These are phyloP conservation scores for Spialia ferax DNA, from an alignment of 2,888 invertebrate genomes.

Conservation along the genomic window DNA sequence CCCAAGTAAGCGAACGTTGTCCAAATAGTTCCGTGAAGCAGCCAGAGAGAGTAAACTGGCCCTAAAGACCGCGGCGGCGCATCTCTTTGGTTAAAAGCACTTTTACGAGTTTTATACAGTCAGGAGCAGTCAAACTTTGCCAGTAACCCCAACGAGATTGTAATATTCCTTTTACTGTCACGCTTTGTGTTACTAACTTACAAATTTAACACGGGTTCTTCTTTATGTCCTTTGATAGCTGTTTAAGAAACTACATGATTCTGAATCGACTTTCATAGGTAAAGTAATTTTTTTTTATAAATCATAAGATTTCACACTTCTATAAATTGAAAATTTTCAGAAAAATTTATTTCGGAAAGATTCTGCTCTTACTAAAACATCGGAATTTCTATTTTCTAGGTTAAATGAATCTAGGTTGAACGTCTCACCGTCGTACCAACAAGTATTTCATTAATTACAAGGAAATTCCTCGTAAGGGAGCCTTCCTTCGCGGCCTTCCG, in stretches of 20 bases:
- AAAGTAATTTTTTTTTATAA: too few relatives aligned
- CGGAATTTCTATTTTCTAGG: too few relatives aligned
- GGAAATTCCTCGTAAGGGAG: too few relatives aligned
- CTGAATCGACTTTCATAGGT: too few relatives aligned
- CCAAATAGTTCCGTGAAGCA: constrained; percentile 25
- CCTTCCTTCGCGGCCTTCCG: too few relatives aligned
- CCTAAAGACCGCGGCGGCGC: constrained; percentile 21
- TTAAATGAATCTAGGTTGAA: too few relatives aligned
- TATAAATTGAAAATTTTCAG: too few relatives aligned
- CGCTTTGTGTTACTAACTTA: not conserved
- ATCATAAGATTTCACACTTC: too few relatives aligned
- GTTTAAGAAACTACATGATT: too few relatives aligned
- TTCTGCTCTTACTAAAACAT: not conserved
- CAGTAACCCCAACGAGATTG: constrained; percentile 25
- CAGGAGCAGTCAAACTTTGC: constrained; percentile 19
- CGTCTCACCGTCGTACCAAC: too few relatives aligned
- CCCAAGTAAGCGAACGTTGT: constrained; percentile 11
- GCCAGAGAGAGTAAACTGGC: constrained; percentile 26
- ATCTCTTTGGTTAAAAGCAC: constrained; percentile 36
- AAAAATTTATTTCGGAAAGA: too few relatives aligned
- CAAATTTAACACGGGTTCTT: not conserved
- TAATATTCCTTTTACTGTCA: constrained; percentile 17
- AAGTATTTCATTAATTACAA: too few relatives aligned
- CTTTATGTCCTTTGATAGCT: not conserved
- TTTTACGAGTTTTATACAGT: constrained; percentile 38